Conservation (phyloP, 2,797 vertebrate genomes). For the Anguilla megastoma region DNA sequence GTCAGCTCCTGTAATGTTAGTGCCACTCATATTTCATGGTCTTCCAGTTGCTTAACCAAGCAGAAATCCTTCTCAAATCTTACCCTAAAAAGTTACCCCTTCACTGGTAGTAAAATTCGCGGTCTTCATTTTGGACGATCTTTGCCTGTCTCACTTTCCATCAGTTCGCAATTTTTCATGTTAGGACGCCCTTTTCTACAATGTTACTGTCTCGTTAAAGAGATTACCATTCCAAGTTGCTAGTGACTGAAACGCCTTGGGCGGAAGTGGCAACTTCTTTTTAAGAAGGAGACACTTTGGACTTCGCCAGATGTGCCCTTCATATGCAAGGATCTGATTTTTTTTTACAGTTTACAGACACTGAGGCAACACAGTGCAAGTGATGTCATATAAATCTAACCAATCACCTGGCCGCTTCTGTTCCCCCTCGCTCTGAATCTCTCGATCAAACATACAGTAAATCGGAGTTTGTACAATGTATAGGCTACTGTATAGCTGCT, state of each 20-base stretch:
- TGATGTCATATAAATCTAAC: conserved; percentile 68
- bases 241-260: conserved; percentile 36
- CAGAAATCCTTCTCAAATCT: conserved; percentile 36
- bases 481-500: not conserved
- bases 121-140: conserved; percentile 41
- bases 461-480: not conserved
- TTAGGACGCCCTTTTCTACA: conserved; percentile 28
- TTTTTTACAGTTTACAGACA: conserved; percentile 50
- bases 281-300: conserved; percentile 32
- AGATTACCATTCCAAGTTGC: conserved; percentile 34
- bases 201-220: conserved; percentile 29
- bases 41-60: conserved; percentile 43
- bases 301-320: conserved; percentile 49
- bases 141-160: conserved; percentile 28
- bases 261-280: conserved; percentile 35
- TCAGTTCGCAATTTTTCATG: conserved; percentile 28
- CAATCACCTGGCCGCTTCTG: conserved; percentile 61
- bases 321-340: conserved; percentile 46
- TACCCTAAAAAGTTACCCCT: conserved; percentile 37
- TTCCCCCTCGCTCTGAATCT: conserved; percentile 38
- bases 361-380: conserved; percentile 40
- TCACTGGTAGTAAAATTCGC: conserved; percentile 24
- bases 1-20: conserved; percentile 56
- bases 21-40: conserved; percentile 60
- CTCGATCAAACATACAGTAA: conserved; percentile 19